Evolutionary conservation across 2,113 vertebrate species (phyloP), one percentile per base, ranked within the genome.

Genomic region (Ia io): DNA sequence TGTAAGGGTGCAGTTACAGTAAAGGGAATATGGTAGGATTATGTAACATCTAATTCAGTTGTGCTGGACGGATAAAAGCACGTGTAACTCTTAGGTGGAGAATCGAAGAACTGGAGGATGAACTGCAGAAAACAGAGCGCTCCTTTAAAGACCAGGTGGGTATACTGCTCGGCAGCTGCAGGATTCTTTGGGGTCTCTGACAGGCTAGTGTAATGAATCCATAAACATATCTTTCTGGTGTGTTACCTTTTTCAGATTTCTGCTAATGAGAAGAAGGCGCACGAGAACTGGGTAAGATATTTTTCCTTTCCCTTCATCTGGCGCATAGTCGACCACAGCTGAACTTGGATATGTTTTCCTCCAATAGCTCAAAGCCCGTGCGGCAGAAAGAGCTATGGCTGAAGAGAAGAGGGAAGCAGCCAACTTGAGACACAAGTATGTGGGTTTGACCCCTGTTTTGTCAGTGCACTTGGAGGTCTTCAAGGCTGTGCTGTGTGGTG

Each of bases 211-310:
- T 0, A 51, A 18, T 23, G 23, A 61, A 20, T 9, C 53, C 37
- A 35, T 71, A 3, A 40, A 7, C 1, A 16, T 42, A 32, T 44
- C 74, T 42, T 95, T 51, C 53, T 42, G 8, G 4, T 84, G 32
- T 67, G 73, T 30, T 85, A 94, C 53, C 18, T 94, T 90, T 98
- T 97, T 95, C 88, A 99, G 99, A 99, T 99, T 74, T 99, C 99
- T 96, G 95, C 97, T 88, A 99, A 99, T 51, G 99, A 99, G 95
- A 99, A 99, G 96, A 99, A 99, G 97, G 99, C 99, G 42, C 99
- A 99, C 10, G 99, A 99, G 47, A 99, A 99, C 83, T 99, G 99
- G 99, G 99, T 99, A 98, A 98, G 98, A 22, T 0, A 10, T 79
- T 65, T 14, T 93, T 77, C 77, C 49, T 20, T 74, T 67, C 61